These are phyloP conservation scores for Heterotilapia buettikoferi DNA, from an alignment of 2,113 vertebrate species.

Conservation along the genomic window DNA sequence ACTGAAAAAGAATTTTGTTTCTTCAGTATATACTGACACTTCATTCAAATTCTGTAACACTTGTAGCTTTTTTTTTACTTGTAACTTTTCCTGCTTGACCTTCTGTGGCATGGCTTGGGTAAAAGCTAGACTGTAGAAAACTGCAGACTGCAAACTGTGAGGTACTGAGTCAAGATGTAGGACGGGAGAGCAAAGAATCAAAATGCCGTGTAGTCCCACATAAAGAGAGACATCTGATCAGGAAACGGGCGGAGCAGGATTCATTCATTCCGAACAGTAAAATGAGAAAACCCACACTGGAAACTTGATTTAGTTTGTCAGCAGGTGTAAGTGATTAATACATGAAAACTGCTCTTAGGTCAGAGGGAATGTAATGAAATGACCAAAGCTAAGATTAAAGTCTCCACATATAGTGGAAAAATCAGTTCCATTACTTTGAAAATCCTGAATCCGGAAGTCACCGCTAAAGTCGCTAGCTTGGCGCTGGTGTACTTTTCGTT, in stretches of 20 bases:
- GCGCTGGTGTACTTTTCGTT: slow-evolving; percentile 34
- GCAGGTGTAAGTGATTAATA: neutral
- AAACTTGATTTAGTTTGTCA: neutral
- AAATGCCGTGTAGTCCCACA: accelerated
- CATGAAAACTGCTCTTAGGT: neutral
- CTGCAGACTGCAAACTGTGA: neutral
- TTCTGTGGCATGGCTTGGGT: neutral
- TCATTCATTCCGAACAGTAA: neutral
- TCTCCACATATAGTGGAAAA: neutral
- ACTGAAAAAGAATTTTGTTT: accelerated
- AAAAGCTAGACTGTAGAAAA: neutral
- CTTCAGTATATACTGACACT: neutral
- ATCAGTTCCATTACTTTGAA: slow-evolving; percentile 32
- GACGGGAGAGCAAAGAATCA: neutral
- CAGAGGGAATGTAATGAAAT: neutral
- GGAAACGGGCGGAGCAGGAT: accelerated
- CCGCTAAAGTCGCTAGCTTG: accelerated
- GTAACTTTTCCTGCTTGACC: neutral
- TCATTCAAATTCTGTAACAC: neutral
- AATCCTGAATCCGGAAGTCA: neutral
- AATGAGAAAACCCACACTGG: neutral
- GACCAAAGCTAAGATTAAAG: neutral
- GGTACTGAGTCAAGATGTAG: neutral
- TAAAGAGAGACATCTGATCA: neutral
- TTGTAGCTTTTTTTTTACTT: neutral